Evolutionary conservation across 1,140 invertebrate genomes (phyloP).

Genomic region (Venturia canescens): DNA sequence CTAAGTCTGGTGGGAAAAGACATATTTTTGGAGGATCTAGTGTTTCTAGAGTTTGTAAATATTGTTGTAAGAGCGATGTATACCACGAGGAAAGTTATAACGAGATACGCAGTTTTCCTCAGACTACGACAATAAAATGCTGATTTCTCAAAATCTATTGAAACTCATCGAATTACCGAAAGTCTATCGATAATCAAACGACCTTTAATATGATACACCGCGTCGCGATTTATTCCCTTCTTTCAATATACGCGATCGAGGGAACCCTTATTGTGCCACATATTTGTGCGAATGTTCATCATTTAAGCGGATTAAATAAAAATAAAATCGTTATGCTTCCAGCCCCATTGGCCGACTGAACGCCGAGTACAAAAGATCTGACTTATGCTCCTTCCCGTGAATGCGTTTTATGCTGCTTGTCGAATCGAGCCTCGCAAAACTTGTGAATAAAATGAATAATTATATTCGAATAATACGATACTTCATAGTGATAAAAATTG

Average conservation of each 20-base stretch:
- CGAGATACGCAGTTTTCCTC: neutral
- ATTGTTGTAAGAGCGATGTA: neutral
- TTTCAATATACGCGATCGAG: neutral
- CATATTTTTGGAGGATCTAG: too few species aligned
- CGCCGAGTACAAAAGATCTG: slow-evolving; percentile 55
- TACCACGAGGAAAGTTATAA: neutral
- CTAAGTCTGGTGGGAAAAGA: too few species aligned
- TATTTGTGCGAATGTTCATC: neutral
- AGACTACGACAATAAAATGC: neutral
- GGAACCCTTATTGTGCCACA: neutral
- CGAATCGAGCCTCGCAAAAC: slow-evolving; percentile 18
- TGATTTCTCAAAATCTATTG: neutral
- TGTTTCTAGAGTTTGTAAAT: neutral
- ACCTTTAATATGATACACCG: neutral
- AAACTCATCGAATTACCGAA: neutral
- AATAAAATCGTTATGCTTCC: slow-evolving; percentile 51
- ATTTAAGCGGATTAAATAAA: neutral
- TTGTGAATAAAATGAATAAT: slow-evolving; percentile 34
- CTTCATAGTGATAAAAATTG: slow-evolving; percentile 13
- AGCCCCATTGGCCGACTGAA: slow-evolving; percentile 53
- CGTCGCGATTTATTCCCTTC: neutral
- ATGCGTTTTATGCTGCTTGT: slow-evolving; percentile 23
- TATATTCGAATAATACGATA: neutral
- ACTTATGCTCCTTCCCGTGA: slow-evolving; percentile 14
- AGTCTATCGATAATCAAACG: neutral